These are phyloP conservation scores for Coluber constrictor DNA, from an alignment of 2,797 vertebrate genomes.

Conservation along the genomic window DNA sequence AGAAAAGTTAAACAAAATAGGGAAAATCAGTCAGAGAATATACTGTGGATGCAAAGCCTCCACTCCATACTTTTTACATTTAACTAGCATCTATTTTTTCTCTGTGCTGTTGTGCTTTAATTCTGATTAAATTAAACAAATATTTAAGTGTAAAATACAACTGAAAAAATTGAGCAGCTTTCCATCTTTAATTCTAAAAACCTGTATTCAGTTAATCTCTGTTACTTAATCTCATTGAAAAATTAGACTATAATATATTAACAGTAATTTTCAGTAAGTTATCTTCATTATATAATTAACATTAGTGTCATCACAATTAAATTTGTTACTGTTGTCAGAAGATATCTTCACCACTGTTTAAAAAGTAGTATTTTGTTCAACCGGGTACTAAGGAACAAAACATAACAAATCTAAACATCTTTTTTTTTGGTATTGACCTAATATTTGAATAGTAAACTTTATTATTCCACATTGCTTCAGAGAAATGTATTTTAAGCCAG, in stretches of 20 bases:
- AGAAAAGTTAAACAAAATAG: neutral
- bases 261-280: slow-evolving; percentile 14
- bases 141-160: slow-evolving; percentile 27
- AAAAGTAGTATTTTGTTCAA: neutral
- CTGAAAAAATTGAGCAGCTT: slow-evolving; percentile 19
- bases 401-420: neutral
- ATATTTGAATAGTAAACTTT: neutral
- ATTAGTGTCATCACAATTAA: slow-evolving; percentile 45
- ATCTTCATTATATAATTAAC: slow-evolving; percentile 3
- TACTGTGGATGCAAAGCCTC: neutral
- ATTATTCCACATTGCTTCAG: neutral
- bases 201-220: slow-evolving; percentile 31
- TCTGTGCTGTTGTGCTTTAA: neutral
- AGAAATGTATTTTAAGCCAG: neutral
- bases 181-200: slow-evolving; percentile 28
- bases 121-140: slow-evolving; percentile 15
- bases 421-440: neutral
- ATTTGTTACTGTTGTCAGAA: neutral
- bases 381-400: neutral
- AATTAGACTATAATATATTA: slow-evolving; percentile 24
- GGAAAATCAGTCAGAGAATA: neutral
- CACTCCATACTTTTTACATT: neutral
- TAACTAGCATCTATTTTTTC: neutral
- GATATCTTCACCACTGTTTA: neutral
- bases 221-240: slow-evolving; percentile 2